Evolutionary conservation across 2,888 invertebrate species (phyloP), one percentile per base, ranked within the genome.

Genomic region (Dryadula phaetusa): DNA sequence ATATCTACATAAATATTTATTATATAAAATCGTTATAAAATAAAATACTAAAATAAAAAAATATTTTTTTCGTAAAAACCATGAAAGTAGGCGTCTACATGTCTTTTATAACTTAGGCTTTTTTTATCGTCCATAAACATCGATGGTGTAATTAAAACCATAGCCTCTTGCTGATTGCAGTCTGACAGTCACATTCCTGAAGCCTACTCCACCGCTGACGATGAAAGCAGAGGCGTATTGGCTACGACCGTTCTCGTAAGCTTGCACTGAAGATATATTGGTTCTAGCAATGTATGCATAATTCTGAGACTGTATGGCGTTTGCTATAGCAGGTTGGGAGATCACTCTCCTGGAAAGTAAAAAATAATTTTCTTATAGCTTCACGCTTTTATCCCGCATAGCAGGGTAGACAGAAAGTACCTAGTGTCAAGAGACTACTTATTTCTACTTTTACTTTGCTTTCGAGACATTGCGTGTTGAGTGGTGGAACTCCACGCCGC

Each of bases 141-240:
- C 32, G 32, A 53, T 32, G 12, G 16, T 53, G 12, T 18, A 53
- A 12, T 53, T 53, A 32, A 32, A 53, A 18, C 53, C 53, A 6
- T 32, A 32, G 8, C 53, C 53, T 18, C 32, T 53, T 12, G 53
- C 53, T 16, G 53, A 32, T 53, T 53, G 32, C 4, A 53, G 0
- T 18, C 52, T 53, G 0, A 53, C 18, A 32, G 32, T 32, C 1
- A 34, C 53, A 4, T 53, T 53, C 10, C 18, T 53, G 6, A 2
- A 12, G 4, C 53, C 53, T 16, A 32, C 5, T 16, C 53, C 53
- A 16, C 53, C 53, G 32, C 32, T 16, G 16, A 53, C 18, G 4
- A 53, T 32, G 32, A 3, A 32, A 18, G 32, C 53, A 12, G 32
- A 32, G 16, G 53, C 53, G 28, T 53, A 32, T 12, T 53, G 53